phyloP scores from a whole-genome alignment of 2,797 vertebrate genomes.

The Acanthopagrus latus region DNA sequence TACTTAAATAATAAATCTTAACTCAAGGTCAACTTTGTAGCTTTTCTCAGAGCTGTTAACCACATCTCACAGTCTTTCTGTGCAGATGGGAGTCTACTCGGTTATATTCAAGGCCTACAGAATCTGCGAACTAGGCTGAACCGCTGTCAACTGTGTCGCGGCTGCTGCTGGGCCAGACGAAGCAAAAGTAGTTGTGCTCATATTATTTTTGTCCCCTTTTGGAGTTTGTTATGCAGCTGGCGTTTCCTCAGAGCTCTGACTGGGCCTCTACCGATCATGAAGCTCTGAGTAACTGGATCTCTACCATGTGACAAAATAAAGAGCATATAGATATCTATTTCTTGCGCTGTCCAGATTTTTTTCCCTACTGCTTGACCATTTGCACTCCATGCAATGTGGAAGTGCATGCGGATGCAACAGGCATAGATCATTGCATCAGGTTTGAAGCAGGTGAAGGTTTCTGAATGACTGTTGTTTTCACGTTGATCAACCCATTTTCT shows the following conservation, averaged over 20 bases:
- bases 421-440: not conserved
- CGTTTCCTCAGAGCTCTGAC: not conserved
- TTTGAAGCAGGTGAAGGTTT: not conserved
- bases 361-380: not conserved
- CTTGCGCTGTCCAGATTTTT: not conserved
- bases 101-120: not conserved
- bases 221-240: not conserved
- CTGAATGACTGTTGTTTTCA: not conserved
- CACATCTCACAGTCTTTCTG: not conserved
- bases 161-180: not conserved
- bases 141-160: not conserved
- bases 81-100: not conserved
- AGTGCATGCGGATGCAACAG: not conserved
- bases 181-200: not conserved
- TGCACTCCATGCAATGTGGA: not conserved
- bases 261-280: not conserved
- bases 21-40: not conserved
- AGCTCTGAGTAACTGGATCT: conserved; percentile 1
- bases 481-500: not conserved
- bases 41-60: conserved; percentile 1
- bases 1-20: not conserved
- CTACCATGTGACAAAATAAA: not conserved
- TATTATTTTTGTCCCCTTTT: not conserved
- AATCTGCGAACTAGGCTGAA: not conserved
- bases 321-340: not conserved